These are phyloP conservation scores for Polyommatus icarus DNA, from an alignment of 2,888 invertebrate species.

Conservation along the genomic window DNA sequence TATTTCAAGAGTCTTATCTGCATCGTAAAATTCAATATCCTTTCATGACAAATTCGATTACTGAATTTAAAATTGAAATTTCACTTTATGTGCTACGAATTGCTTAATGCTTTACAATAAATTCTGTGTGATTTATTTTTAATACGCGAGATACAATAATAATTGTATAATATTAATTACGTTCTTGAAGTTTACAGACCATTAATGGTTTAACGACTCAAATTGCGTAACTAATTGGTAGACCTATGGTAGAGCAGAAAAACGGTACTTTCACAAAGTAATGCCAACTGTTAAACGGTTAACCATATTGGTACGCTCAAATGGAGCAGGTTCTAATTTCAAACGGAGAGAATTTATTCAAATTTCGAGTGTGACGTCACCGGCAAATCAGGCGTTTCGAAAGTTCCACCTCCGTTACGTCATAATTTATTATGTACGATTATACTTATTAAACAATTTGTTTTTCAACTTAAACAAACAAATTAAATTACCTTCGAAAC, in stretches of 20 bases:
- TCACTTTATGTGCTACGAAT: background rate
- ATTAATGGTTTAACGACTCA: conserved; percentile 11
- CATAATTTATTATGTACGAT: background rate
- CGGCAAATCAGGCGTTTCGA: conserved; percentile 5
- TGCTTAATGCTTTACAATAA: background rate
- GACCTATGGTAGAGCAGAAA: conserved; percentile 9
- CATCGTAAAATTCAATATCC: conserved; percentile 26
- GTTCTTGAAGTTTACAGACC: conserved; percentile 11
- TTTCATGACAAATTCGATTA: conserved; percentile 22
- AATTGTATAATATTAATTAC: conserved; percentile 16
- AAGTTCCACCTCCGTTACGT: background rate
- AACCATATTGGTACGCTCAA: background rate
- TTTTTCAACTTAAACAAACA: conserved; percentile 19
- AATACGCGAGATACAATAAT: background rate
- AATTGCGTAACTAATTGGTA: conserved; percentile 23
- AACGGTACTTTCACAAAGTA: conserved; percentile 18
- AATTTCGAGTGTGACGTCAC: conserved; percentile 12
- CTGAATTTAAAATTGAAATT: background rate
- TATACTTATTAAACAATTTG: conserved; percentile 25
- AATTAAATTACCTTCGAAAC: background rate
- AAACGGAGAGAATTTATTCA: background rate
- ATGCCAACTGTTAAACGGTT: background rate
- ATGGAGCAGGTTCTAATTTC: conserved; percentile 18
- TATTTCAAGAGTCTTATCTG: conserved; percentile 24
- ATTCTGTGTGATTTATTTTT: conserved; percentile 1